phyloP scores from a whole-genome alignment of 2,888 invertebrate species.

The Ophion costatus region DNA sequence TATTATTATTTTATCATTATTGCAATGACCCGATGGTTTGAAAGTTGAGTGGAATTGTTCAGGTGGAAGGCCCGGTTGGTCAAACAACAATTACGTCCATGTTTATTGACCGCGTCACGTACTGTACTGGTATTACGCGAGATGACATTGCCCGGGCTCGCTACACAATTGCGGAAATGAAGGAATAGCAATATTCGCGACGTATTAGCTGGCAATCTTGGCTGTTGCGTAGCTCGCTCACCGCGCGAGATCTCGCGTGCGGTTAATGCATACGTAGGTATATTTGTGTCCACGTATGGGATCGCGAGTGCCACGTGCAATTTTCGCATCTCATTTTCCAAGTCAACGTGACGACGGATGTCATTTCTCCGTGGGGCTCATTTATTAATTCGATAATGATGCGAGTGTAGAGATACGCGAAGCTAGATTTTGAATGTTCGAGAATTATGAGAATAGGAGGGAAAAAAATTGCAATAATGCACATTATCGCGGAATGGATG shows the following conservation, averaged over 20 bases:
- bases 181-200: constrained; percentile 47
- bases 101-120: not conserved
- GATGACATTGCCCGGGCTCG: constrained; percentile 23
- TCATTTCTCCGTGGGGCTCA: constrained; percentile 18
- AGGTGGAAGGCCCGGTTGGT: not conserved
- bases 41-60: no score
- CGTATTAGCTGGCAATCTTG: constrained; percentile 26
- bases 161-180: constrained; percentile 43
- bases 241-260: constrained; percentile 39
- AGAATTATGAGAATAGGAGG: not conserved
- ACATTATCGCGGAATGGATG: no score
- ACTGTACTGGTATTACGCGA: not conserved
- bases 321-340: constrained; percentile 41
- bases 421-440: not conserved
- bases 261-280: constrained; percentile 5
- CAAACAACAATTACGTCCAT: not conserved
- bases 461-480: not conserved
- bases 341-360: constrained; percentile 21
- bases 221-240: constrained; percentile 30
- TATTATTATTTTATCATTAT: no score
- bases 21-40: no score
- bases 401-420: no score
- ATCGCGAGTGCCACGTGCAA: constrained; percentile 19
- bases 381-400: constrained; percentile 2
- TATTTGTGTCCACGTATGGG: not conserved